phyloP scores from a whole-genome alignment of 2,797 vertebrate genomes.

The Ambastaia sidthimunki region DNA sequence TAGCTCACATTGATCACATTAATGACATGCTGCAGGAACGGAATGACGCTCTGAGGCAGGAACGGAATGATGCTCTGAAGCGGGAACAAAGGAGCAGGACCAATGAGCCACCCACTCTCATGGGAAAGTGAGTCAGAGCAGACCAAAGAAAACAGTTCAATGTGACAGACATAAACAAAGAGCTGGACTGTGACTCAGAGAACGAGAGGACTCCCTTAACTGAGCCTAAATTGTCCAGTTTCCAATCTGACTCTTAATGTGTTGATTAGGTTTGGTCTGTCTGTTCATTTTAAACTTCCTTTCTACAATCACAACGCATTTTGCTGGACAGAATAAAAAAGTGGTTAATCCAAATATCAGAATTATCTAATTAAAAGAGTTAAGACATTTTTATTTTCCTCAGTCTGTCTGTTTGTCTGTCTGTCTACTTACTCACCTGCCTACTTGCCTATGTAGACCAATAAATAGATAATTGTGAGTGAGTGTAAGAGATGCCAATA shows the following conservation, averaged over 20 bases:
- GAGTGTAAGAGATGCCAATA: background rate
- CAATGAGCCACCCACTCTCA: constrained; percentile 57
- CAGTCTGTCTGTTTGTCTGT: no score
- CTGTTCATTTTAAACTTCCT: no score
- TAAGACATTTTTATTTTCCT: no score
- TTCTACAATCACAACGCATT: no score
- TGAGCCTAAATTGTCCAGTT: background rate
- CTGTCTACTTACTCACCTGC: no score
- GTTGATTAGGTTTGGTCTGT: no score
- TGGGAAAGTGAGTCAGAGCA: constrained; percentile 54
- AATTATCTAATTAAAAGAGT: no score
- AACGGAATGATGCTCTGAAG: constrained; percentile 31
- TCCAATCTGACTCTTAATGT: background rate
- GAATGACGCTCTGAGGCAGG: constrained; percentile 29
- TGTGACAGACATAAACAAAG: constrained; percentile 53
- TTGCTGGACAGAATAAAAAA: no score
- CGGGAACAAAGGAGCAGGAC: constrained; percentile 49
- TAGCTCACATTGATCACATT: constrained; percentile 57
- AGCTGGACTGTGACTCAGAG: constrained; percentile 31
- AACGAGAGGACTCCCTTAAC: constrained; percentile 9
- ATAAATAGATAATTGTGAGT: no score
- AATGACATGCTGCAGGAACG: constrained; percentile 53
- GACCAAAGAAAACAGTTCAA: constrained; percentile 56
- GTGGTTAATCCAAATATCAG: no score
- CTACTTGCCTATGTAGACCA: no score